Percentiles rank a stretch among this genome's conserved stretches.
These are phyloP conservation scores for Epirrhoe tristata DNA, from an alignment of 2,888 invertebrate genomes.

Conservation along the genomic window DNA sequence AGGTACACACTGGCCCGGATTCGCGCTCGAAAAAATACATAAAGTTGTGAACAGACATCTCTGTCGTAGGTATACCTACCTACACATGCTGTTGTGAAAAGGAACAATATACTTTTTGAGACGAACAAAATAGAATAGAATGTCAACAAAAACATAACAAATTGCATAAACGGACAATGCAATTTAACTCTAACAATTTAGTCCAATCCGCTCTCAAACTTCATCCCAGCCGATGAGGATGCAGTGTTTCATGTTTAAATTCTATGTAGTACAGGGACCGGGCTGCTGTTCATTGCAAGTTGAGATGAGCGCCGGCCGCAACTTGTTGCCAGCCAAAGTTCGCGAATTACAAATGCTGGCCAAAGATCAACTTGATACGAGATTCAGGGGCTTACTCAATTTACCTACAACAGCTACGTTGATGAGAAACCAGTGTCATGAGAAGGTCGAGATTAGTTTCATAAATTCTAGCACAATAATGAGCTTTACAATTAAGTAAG, in stretches of 20 bases:
- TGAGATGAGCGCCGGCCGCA: conserved; percentile 37
- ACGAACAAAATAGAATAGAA: conserved; percentile 1
- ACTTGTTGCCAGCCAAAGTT: conserved; percentile 46
- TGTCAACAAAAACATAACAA: conserved; percentile 14
- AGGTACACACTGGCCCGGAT: neutral
- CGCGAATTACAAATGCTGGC: conserved; percentile 21
- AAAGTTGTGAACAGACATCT: neutral
- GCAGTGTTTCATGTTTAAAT: conserved; percentile 62
- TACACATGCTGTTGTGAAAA: neutral
- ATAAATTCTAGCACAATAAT: conserved; percentile 2
- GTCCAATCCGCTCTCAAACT: conserved; percentile 30
- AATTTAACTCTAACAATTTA: conserved; percentile 30
- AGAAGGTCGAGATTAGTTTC: neutral
- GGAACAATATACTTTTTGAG: neutral
- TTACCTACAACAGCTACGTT: conserved; percentile 23
- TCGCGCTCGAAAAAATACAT: conserved; percentile 15
- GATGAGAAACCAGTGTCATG: neutral
- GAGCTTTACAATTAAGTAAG: too few species aligned
- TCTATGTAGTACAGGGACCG: conserved; percentile 49
- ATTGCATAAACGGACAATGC: conserved; percentile 18
- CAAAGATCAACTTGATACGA: conserved; percentile 31
- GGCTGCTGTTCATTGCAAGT: conserved; percentile 40
- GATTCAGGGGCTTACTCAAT: conserved; percentile 14
- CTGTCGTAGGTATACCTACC: neutral
- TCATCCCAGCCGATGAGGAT: conserved; percentile 47